Evolutionary conservation across 2,113 vertebrate species (phyloP), one percentile per base, ranked within the genome.

Genomic region (Hydrolagus affinis): DNA sequence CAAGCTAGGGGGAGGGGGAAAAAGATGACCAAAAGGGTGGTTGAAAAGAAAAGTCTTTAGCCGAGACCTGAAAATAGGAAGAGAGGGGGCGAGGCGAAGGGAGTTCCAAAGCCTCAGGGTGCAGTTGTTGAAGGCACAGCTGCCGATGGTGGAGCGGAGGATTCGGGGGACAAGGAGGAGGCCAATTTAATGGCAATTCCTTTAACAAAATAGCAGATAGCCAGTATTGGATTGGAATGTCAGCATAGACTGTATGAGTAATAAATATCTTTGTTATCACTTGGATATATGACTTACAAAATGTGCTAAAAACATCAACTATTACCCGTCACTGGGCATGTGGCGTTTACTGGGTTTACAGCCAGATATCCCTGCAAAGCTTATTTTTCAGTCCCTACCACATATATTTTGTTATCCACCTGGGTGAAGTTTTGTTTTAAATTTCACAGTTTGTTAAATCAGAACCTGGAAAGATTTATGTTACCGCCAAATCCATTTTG

Each of bases 351-450:
- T 62, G 57, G 23, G 25, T 62, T 23, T 62, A 23, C n/a, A 80
- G 57, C 76, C 71, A n/a, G 17, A 83, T 28, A 59, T 64, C 19
- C 9, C 62, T 83, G 8, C 15, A 4, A 32, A 14, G 25, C 21
- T 83, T 32, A 83, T 83, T 66, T 83, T 83, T 66, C 60, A 21
- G 77, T 17, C 7, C 14, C 44, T 44, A 60, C 77, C 77, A 80
- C 30, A 57, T 80, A 59, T 28, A 30, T 83, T 83, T 44, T 83
- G 78, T 83, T 83, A 83, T 83, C 66, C 59, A 21, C 17, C 25
- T 28, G 30, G 1, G 23, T 72, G 23, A 14, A 44, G 44, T 14
- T 68, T 66, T 68, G 23, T 68, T 62, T 25, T 11, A 83, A 60
- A 28, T 64, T 32, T 83, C 62, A 68, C 28, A 68, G 78, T 83